phyloP scores from a whole-genome alignment of 2,113 vertebrate species.

The Forbesichthys papilliferus region DNA sequence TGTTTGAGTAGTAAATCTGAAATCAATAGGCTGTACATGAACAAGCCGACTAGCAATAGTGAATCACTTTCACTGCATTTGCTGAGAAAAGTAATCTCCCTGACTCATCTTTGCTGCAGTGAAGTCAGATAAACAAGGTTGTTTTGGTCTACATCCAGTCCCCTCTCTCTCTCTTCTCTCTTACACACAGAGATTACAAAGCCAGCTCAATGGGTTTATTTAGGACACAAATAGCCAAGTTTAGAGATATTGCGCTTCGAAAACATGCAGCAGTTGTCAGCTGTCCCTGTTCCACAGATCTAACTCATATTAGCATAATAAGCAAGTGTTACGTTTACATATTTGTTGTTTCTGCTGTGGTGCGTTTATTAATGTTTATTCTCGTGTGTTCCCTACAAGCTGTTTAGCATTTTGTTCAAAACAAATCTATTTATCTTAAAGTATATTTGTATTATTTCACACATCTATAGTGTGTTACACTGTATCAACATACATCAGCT shows the following conservation, averaged over 20 bases:
- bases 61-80: neutral
- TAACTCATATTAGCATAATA: too few relatives aligned
- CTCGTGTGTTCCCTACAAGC: neutral
- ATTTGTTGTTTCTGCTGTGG: neutral
- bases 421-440: too few relatives aligned
- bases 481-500: too few relatives aligned
- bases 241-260: neutral
- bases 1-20: neutral
- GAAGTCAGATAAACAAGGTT: neutral
- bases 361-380: neutral
- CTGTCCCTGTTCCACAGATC: too few relatives aligned
- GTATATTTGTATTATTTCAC: too few relatives aligned
- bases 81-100: neutral
- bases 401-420: too few relatives aligned
- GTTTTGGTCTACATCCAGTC: neutral
- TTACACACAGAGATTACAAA: neutral
- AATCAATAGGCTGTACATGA: conserved; percentile 1
- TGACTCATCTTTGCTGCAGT: neutral
- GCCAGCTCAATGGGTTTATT: neutral
- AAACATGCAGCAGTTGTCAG: neutral
- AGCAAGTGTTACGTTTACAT: neutral
- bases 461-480: too few relatives aligned
- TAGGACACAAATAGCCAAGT: neutral
- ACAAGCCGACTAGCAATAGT: neutral
- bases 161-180: neutral